These are phyloP conservation scores for Staurois parvus DNA, from an alignment of 2,797 vertebrate species.

Conservation along the genomic window DNA sequence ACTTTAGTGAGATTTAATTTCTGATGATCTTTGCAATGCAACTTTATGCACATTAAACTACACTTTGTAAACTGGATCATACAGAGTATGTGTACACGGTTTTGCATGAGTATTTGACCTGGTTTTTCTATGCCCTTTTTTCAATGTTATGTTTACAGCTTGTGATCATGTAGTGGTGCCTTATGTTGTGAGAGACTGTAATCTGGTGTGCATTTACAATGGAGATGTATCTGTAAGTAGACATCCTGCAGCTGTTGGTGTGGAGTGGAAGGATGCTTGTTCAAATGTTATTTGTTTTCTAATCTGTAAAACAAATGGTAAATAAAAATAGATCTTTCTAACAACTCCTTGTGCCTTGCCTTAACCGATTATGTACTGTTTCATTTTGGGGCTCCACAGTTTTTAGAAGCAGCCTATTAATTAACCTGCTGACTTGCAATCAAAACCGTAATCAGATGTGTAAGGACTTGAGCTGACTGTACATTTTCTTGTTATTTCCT, in stretches of 20 bases:
- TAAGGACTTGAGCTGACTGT: too few relatives aligned
- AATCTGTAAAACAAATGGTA: constrained; percentile 84
- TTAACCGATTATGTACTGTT: neutral
- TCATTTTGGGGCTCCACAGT: neutral
- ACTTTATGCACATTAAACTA: constrained; percentile 69
- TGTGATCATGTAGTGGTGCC: constrained; percentile 86
- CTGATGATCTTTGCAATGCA: constrained; percentile 65
- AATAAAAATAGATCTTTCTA: constrained; percentile 89
- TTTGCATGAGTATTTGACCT: constrained; percentile 79
- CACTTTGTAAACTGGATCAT: constrained; percentile 77
- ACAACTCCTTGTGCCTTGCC: constrained; percentile 32
- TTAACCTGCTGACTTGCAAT: neutral
- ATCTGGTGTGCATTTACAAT: constrained; percentile 73
- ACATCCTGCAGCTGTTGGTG: constrained; percentile 67
- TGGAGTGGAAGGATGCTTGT: constrained; percentile 73
- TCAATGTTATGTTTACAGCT: constrained; percentile 76
- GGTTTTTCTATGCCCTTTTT: constrained; percentile 66
- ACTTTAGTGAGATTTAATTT: constrained; percentile 71
- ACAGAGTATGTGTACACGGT: constrained; percentile 71
- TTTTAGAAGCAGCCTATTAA: neutral
- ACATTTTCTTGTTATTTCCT: too few relatives aligned
- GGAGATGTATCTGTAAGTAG: constrained; percentile 65
- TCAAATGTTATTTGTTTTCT: constrained; percentile 85
- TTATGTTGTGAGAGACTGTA: constrained; percentile 79
- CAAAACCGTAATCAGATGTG: too few relatives aligned